Conservation (phyloP, 1,140 invertebrate genomes). For the Brachionus angularis region DNA sequence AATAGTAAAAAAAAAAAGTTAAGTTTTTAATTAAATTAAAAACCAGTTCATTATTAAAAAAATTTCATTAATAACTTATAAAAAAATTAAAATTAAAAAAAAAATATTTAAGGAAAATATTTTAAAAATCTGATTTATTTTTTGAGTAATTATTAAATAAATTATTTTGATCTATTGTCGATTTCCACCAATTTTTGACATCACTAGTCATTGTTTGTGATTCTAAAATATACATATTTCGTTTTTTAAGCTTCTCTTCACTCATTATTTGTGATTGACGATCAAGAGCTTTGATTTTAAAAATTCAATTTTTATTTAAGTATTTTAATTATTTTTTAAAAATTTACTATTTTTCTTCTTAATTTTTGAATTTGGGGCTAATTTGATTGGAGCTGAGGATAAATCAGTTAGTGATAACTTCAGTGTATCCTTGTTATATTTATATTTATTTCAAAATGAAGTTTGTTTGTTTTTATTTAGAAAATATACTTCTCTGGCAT, state of each 20-base stretch:
- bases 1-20: no score
- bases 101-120: no score
- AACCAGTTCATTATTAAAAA: no score
- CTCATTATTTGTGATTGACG: slow-evolving; percentile 1
- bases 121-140: slow-evolving; percentile 38
- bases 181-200: slow-evolving; percentile 43
- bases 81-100: no score
- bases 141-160: no score
- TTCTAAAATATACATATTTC: slow-evolving; percentile 12
- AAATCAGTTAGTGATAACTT: slow-evolving; percentile 5
- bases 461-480: background rate
- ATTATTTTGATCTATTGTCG: slow-evolving; percentile 28
- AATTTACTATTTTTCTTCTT: slow-evolving; percentile 39
- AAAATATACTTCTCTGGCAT: background rate
- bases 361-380: background rate
- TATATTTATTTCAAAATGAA: background rate
- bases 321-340: background rate
- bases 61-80: no score
- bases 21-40: no score
- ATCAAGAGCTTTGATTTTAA: slow-evolving; percentile 18
- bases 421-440: background rate
- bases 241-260: slow-evolving; percentile 30
- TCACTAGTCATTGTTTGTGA: slow-evolving; percentile 25
- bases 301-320: background rate
- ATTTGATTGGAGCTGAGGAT: background rate